phyloP scores from a whole-genome alignment of 64 coral and sea anemone species.

The Platygyra sinensis region DNA sequence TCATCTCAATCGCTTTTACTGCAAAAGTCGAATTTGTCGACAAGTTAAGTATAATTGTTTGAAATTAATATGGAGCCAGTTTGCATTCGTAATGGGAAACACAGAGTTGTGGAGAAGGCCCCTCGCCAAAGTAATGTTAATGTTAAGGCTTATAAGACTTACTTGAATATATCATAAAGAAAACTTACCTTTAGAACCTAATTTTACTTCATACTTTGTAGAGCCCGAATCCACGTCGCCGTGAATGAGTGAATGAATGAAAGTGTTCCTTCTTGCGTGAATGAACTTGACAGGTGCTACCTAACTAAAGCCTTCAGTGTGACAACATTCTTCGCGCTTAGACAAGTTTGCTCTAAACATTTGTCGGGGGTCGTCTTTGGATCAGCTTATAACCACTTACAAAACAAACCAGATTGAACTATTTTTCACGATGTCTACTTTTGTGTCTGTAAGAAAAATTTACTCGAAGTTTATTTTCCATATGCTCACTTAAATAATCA shows the following conservation, averaged over 20 bases:
- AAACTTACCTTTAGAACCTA: conserved; percentile 6
- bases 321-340: background rate
- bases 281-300: conserved; percentile 25
- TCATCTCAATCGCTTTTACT: background rate
- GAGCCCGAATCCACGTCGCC: background rate
- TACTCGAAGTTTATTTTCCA: too few species aligned
- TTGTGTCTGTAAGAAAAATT: too few species aligned
- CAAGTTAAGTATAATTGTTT: background rate
- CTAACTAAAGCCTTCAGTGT: background rate
- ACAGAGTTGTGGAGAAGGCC: background rate
- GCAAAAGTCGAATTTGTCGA: background rate
- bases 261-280: conserved; percentile 8
- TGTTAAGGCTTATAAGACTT: too few species aligned
- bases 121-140: background rate
- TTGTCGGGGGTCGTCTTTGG: background rate
- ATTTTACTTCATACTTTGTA: background rate
- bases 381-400: background rate
- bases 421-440: background rate
- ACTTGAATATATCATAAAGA: background rate
- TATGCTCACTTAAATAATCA: too few species aligned
- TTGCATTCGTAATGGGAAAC: background rate
- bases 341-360: background rate
- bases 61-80: too few species aligned
- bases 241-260: background rate
- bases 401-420: background rate